These are phyloP conservation scores for Nycteola revayana DNA, from an alignment of 2,888 invertebrate species.

Conservation along the genomic window DNA sequence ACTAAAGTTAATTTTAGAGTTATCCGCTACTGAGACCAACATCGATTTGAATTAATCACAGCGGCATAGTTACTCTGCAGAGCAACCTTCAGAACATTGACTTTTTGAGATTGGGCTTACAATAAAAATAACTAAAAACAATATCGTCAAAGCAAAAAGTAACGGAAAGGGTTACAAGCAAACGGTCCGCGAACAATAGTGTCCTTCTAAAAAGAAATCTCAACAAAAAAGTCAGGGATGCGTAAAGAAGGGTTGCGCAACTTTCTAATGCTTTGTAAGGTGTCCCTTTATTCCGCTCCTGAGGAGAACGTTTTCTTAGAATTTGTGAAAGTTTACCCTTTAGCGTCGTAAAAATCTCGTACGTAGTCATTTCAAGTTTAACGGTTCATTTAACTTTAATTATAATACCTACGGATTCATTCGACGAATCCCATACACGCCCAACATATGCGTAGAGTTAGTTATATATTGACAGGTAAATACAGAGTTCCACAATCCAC, in stretches of 20 bases:
- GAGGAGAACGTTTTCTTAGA: constrained; percentile 58
- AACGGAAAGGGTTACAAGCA: constrained; percentile 75
- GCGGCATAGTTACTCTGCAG: constrained; percentile 13
- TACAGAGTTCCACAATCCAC: constrained; percentile 54
- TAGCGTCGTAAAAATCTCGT: constrained; percentile 37
- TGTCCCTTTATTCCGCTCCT: constrained; percentile 52
- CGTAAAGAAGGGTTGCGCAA: constrained; percentile 78
- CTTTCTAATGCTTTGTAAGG: constrained; percentile 80
- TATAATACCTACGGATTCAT: constrained; percentile 37
- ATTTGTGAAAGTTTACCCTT: constrained; percentile 72
- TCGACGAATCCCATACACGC: constrained; percentile 40
- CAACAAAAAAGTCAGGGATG: constrained; percentile 61
- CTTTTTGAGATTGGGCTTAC: constrained; percentile 32
- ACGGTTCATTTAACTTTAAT: constrained; percentile 52
- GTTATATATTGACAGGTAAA: constrained; percentile 58
- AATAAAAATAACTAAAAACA: constrained; percentile 57
- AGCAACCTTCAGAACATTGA: constrained; percentile 19
- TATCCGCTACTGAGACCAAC: constrained; percentile 71
- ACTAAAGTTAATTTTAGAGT: constrained; percentile 78
- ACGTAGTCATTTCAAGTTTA: constrained; percentile 39
- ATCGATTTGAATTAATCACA: constrained; percentile 61
- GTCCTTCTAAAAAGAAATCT: constrained; percentile 63
- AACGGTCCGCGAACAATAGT: constrained; percentile 67
- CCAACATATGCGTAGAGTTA: constrained; percentile 39
- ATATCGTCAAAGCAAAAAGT: constrained; percentile 57